Evolutionary conservation across 2,888 invertebrate species (phyloP).

Genomic region (Marasmarcha lunaedactyla): DNA sequence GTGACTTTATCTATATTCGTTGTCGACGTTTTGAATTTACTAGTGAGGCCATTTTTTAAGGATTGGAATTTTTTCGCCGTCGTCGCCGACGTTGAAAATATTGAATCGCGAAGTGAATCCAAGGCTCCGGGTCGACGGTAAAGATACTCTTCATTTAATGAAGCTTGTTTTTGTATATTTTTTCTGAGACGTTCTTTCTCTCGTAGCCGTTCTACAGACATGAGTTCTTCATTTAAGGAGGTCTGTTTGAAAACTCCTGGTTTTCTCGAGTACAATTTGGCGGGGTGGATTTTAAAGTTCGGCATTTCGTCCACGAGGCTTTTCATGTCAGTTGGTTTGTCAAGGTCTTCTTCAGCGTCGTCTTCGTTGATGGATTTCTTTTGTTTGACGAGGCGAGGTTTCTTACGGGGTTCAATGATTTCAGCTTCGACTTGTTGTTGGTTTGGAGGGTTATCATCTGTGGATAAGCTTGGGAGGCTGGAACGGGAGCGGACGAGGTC

Average conservation of each 20-base stretch:
- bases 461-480: constrained; percentile 77
- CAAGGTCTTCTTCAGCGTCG: constrained; percentile 73
- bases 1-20: constrained; percentile 87
- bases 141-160: constrained; percentile 87
- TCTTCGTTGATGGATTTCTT: constrained; percentile 87
- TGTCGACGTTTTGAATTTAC: constrained; percentile 84
- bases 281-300: constrained; percentile 71
- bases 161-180: constrained; percentile 90
- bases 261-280: constrained; percentile 53
- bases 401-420: constrained; percentile 67
- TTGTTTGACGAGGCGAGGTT: constrained; percentile 85
- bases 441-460: constrained; percentile 35
- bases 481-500: constrained; percentile 81
- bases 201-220: constrained; percentile 85
- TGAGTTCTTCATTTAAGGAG: constrained; percentile 89
- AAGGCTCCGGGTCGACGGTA: constrained; percentile 75
- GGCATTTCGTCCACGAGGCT: constrained; percentile 74
- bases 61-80: constrained; percentile 82
- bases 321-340: constrained; percentile 78
- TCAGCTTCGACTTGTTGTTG: constrained; percentile 33
- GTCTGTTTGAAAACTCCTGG: constrained; percentile 83
- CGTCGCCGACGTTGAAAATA: constrained; percentile 77
- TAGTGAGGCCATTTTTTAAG: constrained; percentile 84
- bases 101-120: constrained; percentile 78
- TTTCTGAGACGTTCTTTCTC: constrained; percentile 86